phyloP scores from a whole-genome alignment of 2,113 vertebrate species.

The Pavo muticus region DNA sequence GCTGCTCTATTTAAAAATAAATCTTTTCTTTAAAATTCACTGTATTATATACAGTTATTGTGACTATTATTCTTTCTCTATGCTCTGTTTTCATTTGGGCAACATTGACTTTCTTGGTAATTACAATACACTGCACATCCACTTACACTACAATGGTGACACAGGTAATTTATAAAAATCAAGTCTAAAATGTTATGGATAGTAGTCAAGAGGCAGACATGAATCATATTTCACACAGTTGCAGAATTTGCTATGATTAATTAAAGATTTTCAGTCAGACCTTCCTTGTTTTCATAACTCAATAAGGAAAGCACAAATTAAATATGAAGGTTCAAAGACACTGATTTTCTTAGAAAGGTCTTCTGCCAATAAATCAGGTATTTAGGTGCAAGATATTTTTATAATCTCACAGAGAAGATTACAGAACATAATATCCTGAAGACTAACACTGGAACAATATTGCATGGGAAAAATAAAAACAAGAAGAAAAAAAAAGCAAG shows the following conservation, averaged over 20 bases:
- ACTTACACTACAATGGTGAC: neutral
- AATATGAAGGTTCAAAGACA: slow-evolving; percentile 17
- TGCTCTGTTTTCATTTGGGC: neutral
- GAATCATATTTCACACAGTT: slow-evolving; percentile 4
- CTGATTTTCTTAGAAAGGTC: slow-evolving; percentile 2
- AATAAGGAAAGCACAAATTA: slow-evolving; percentile 1
- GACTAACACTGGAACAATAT: neutral
- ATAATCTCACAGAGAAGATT: neutral
- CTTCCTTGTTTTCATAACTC: neutral
- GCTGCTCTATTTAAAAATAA: neutral
- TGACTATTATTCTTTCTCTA: neutral
- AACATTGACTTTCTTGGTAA: slow-evolving; percentile 9
- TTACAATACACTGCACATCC: neutral
- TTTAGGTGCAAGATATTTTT: neutral
- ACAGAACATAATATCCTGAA: neutral
- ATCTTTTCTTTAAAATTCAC: neutral
- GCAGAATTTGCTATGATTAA: slow-evolving; percentile 41
- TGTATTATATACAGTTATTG: neutral
- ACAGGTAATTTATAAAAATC: slow-evolving; percentile 38
- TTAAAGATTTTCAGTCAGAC: slow-evolving; percentile 29
- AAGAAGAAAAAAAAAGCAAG: too few species aligned
- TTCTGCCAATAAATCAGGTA: neutral
- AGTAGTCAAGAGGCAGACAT: slow-evolving; percentile 16
- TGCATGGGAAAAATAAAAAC: neutral
- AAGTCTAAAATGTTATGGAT: neutral